A percentile compares a stretch with the other conserved stretches of the same genome.
phyloP scores from a whole-genome alignment of 1,140 invertebrate species.

The Apolygus lucorum region DNA sequence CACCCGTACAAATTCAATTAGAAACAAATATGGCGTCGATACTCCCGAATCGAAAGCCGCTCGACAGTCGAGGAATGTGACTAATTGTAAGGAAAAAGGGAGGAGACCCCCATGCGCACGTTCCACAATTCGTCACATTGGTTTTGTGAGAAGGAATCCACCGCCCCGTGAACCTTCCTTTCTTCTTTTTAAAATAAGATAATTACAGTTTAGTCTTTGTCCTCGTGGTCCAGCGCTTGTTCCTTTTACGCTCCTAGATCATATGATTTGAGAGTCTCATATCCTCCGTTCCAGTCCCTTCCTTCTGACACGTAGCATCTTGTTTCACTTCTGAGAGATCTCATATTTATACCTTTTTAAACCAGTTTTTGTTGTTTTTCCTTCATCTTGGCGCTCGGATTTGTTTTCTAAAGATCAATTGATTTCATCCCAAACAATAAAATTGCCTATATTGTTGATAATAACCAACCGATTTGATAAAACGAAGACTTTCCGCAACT shows the following conservation, averaged over 20 bases:
- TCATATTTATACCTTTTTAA: no score
- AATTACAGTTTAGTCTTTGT: conserved; percentile 17
- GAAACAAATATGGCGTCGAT: background rate
- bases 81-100: conserved; percentile 1
- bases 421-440: no score
- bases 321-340: no score
- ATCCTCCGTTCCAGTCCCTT: no score
- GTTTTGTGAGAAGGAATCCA: conserved; percentile 20
- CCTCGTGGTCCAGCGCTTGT: background rate
- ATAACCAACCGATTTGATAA: no score
- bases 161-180: background rate
- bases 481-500: no score
- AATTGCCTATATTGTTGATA: no score
- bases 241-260: background rate
- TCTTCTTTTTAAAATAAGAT: conserved; percentile 1
- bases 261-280: conserved; percentile 8
- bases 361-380: no score
- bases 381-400: no score
- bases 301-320: no score
- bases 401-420: no score
- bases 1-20: background rate
- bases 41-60: background rate
- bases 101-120: background rate
- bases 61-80: conserved; percentile 3
- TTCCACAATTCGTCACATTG: conserved; percentile 23